Conservation (phyloP, 2,797 vertebrate genomes). For the Pseudochaenichthys georgianus region DNA sequence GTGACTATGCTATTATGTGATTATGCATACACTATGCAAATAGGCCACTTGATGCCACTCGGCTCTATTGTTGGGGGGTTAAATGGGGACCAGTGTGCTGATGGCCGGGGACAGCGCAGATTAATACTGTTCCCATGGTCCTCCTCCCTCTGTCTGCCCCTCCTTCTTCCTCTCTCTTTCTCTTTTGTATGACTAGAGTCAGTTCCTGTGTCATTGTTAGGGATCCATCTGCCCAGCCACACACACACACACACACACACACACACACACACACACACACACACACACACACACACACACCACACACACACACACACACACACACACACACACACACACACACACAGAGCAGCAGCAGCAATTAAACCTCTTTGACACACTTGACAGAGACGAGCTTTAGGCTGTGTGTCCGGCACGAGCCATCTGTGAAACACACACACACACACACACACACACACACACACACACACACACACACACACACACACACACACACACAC, state of each 20-base stretch:
- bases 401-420: conserved; percentile 74
- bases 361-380: conserved; percentile 84
- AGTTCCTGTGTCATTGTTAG: conserved; percentile 79
- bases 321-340: conserved; percentile 34
- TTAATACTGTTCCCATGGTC: conserved; percentile 56
- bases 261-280: no score
- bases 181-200: conserved; percentile 63
- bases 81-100: conserved; percentile 41
- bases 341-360: conserved; percentile 50
- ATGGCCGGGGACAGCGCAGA: conserved; percentile 44
- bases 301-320: conserved; percentile 37
- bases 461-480: no score
- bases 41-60: conserved; percentile 53
- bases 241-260: conserved; percentile 33
- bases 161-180: conserved; percentile 45
- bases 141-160: conserved; percentile 20
- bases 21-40: conserved; percentile 61
- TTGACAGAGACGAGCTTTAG: conserved; percentile 76
- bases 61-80: conserved; percentile 52
- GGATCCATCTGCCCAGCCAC: conserved; percentile 65
- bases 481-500: conserved; percentile 10
- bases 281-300: no score
- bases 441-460: not conserved
- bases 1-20: conserved; percentile 33
- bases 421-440: conserved; percentile 74